Evolutionary conservation across 2,113 vertebrate genomes (phyloP).

Genomic region (Miniopterus natalensis): DNA sequence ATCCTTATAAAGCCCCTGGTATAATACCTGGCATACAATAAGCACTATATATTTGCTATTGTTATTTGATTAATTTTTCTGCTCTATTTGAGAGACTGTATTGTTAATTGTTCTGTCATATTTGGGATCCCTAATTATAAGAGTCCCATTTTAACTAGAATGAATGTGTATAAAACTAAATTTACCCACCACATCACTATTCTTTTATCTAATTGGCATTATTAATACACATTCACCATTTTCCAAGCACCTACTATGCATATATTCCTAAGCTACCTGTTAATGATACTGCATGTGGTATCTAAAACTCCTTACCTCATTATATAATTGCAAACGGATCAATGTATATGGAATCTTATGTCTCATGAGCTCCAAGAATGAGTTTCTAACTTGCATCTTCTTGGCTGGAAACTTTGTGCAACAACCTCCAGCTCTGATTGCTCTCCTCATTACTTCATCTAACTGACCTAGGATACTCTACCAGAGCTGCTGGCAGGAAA

Average conservation of each 20-base stretch:
- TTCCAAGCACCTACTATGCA: neutral
- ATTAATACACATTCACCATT: neutral
- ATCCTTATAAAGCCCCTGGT: neutral
- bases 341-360: neutral
- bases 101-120: slow-evolving; percentile 55
- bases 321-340: neutral
- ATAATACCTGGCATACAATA: neutral
- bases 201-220: slow-evolving; percentile 5
- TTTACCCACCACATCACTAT: neutral
- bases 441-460: slow-evolving; percentile 22
- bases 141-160: slow-evolving; percentile 3
- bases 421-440: neutral
- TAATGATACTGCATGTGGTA: neutral
- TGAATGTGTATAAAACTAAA: slow-evolving; percentile 43
- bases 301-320: neutral
- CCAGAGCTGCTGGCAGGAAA: neutral
- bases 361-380: slow-evolving; percentile 31
- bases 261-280: neutral
- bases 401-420: slow-evolving; percentile 25
- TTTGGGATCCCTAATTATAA: slow-evolving; percentile 17
- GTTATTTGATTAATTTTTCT: slow-evolving; percentile 37
- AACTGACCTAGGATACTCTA: slow-evolving; percentile 44
- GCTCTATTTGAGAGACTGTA: slow-evolving; percentile 8
- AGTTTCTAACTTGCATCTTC: neutral
- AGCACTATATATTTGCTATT: neutral